Evolutionary conservation across 2,888 invertebrate species (phyloP), one percentile per base, ranked within the genome.

Genomic region (Sipha maydis): DNA sequence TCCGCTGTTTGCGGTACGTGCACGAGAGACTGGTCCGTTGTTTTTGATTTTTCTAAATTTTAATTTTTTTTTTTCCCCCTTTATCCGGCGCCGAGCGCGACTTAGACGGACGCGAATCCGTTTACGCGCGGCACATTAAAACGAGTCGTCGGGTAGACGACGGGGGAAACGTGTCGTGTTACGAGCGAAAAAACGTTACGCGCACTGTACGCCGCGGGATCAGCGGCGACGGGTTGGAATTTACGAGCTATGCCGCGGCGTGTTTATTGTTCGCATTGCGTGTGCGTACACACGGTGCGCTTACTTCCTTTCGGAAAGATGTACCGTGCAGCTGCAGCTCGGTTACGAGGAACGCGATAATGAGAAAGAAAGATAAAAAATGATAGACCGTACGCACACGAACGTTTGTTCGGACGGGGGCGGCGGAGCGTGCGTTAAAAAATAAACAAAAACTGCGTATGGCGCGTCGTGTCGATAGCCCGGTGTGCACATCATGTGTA

Each of bases 111-210:
- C 88, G 88, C 41, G 67, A 88, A 88, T 82, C 82, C 75, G 82
- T 88, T 88, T 82, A 88, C 88, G 34, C 48, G 34, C 73, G 34
- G 61, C 48, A 75, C 88, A 67, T 88, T 88, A 88, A 88, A 88
- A 88, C 28, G 88, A n/a, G n/a, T 88, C 88, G 67, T 75, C 82
- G 82, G 82, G 88, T 75, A 82, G 88, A 82, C 88, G 88, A 82
- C 75, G 67, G 88, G 88, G 88, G 82, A 88, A 82, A n/a, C n/a
- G n/a, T 67, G 88, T 88, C 88, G 82, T 76, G 61, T 80, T 86
- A 86, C 80, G 86, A 88, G 88, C 88, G 34, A 34, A 75, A 75
- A 76, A 88, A 82, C 88, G 69, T 56, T 85, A 78, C 21, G 54
- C 85, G 25, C 14, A 25, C 48, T 9, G 38, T n/a, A 21, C 25